A percentile compares a stretch with the other conserved stretches of the same genome.
Conservation (phyloP, 2,797 vertebrate species). For the Amblyraja radiata region DNA sequence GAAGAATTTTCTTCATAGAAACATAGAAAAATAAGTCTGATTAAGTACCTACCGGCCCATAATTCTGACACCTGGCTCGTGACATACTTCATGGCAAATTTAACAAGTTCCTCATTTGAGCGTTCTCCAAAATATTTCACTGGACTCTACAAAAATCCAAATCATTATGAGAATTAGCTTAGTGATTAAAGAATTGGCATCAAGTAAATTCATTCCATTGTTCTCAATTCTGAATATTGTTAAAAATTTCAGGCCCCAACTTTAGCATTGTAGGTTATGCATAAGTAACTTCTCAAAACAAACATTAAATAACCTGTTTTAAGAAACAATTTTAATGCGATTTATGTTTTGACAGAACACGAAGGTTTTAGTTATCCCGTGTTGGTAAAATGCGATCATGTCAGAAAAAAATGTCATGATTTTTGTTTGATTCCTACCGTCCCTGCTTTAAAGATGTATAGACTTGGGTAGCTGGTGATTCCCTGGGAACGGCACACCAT, state of each 20-base stretch:
- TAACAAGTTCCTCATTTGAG: constrained; percentile 69
- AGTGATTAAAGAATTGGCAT: not conserved
- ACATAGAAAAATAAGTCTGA: not conserved
- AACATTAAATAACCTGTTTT: not conserved
- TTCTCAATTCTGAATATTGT: not conserved
- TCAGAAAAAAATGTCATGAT: not conserved
- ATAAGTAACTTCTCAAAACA: not conserved
- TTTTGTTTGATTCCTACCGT: constrained; percentile 61
- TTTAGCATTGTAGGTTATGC: not conserved
- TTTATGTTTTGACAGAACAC: not conserved
- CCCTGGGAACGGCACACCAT: constrained; percentile 84
- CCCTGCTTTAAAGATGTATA: constrained; percentile 76
- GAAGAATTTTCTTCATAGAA: not conserved
- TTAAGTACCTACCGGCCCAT: constrained; percentile 73
- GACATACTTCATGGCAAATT: constrained; percentile 84
- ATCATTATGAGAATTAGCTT: constrained; percentile 32
- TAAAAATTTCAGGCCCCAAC: not conserved
- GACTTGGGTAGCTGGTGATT: constrained; percentile 88
- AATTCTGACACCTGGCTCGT: constrained; percentile 75
- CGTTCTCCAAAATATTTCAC: constrained; percentile 83
- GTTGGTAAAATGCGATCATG: not conserved
- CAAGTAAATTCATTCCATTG: not conserved
- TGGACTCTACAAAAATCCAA: constrained; percentile 62
- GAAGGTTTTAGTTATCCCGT: not conserved
- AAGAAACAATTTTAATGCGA: not conserved